Conservation (phyloP, 2,797 vertebrate genomes). For the Cirrhinus molitorella region DNA sequence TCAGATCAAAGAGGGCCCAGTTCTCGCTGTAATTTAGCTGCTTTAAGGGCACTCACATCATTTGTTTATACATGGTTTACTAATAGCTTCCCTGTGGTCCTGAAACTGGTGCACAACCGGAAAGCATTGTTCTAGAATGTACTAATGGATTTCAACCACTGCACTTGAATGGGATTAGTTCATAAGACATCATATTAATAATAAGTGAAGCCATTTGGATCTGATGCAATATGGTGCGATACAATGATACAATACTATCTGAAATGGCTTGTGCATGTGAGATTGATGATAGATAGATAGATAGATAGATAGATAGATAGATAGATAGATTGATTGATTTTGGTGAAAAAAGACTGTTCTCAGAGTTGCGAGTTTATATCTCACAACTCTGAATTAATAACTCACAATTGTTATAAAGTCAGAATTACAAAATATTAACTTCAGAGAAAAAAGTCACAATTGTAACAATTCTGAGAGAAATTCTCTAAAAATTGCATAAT, state of each 20-base stretch:
- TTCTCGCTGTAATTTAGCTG: slow-evolving; percentile 19
- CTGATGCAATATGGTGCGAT: background rate
- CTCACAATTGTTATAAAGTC: too few species aligned
- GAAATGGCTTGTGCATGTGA: background rate
- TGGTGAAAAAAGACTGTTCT: too few species aligned
- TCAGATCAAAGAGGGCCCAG: slow-evolving; percentile 19
- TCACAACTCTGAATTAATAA: too few species aligned
- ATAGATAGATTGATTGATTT: too few species aligned
- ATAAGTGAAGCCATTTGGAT: background rate
- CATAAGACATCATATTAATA: background rate
- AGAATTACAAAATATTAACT: too few species aligned
- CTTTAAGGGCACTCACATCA: slow-evolving; percentile 10
- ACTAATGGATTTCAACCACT: slow-evolving; percentile 3
- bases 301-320: too few species aligned
- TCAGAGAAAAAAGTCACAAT: too few species aligned
- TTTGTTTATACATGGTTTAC: slow-evolving; percentile 26
- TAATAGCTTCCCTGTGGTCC: background rate
- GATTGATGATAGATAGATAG: too few species aligned
- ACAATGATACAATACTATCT: background rate
- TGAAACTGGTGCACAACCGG: background rate
- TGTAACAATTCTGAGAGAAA: too few species aligned
- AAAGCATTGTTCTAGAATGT: background rate
- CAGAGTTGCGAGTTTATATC: too few species aligned
- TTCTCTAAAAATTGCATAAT: too few species aligned
- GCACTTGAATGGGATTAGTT: background rate